A percentile compares a stretch with the other conserved stretches of the same genome.
Conservation (phyloP, 1,140 invertebrate species). For the Sycophila sp. region DNA sequence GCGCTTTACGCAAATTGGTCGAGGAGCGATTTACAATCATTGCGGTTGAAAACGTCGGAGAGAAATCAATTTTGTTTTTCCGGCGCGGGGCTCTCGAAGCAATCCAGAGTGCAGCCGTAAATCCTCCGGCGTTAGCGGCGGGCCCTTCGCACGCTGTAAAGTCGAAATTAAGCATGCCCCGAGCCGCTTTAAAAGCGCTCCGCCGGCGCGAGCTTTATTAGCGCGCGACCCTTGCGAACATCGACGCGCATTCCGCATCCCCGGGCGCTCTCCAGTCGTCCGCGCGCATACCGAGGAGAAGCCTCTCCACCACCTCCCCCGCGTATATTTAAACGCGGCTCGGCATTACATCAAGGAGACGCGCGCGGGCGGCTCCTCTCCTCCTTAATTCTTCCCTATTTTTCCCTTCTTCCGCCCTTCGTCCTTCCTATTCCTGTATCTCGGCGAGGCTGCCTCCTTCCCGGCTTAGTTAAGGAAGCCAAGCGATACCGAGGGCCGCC, state of each 20-base stretch:
- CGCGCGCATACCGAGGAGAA: neutral
- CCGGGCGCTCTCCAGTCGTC: neutral
- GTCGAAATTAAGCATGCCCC: conserved; percentile 19
- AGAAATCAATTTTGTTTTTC: too few species aligned
- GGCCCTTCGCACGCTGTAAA: conserved; percentile 7
- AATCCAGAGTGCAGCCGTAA: too few species aligned
- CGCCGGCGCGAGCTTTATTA: conserved; percentile 25
- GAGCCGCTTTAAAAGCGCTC: neutral
- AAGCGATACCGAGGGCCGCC: conserved; percentile 33
- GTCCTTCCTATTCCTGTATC: neutral
- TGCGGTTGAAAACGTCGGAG: too few species aligned
- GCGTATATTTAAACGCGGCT: conserved; percentile 41
- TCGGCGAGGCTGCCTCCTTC: neutral
- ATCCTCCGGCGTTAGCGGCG: too few species aligned
- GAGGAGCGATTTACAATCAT: too few species aligned
- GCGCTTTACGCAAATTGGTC: too few species aligned
- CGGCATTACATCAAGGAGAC: conserved; percentile 41
- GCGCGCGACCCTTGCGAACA: neutral
- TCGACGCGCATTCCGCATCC: conserved; percentile 36
- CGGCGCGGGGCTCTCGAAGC: too few species aligned
- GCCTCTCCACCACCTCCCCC: conserved; percentile 30
- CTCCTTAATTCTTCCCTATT: conserved; percentile 32
- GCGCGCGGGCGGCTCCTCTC: conserved; percentile 26
- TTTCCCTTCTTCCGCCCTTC: conserved; percentile 29
- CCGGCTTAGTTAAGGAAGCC: conserved; percentile 36